phyloP scores from a whole-genome alignment of 2,113 vertebrate species.

The Melanotaenia duboulayi region DNA sequence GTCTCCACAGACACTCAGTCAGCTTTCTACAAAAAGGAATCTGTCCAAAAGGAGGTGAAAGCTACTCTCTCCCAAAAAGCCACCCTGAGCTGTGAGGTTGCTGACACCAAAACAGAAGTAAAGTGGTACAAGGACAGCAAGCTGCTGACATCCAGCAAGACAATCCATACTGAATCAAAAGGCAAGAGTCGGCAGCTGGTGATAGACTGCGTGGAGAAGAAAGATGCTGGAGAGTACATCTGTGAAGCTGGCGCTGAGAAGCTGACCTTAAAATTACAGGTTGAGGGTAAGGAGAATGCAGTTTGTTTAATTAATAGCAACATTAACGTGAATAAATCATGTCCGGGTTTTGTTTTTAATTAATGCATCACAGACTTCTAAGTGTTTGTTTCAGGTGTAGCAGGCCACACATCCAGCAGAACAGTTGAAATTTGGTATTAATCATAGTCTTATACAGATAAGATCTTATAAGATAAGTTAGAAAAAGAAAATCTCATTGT shows the following conservation, averaged over 20 bases:
- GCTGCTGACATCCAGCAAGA: slow-evolving; percentile 73
- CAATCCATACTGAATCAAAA: slow-evolving; percentile 69
- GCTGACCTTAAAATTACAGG: slow-evolving; percentile 77
- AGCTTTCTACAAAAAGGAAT: slow-evolving; percentile 32
- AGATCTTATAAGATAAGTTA: too few relatives aligned
- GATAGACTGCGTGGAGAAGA: slow-evolving; percentile 82
- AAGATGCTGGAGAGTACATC: slow-evolving; percentile 84
- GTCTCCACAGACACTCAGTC: slow-evolving; percentile 10
- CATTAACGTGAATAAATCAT: too few relatives aligned
- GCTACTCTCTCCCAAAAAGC: slow-evolving; percentile 72
- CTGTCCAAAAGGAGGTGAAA: slow-evolving; percentile 82
- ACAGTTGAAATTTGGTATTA: too few relatives aligned
- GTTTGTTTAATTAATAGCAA: background rate
- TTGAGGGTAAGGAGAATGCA: slow-evolving; percentile 78
- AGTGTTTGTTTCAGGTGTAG: too few relatives aligned
- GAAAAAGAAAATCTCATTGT: too few relatives aligned
- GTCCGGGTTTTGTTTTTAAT: too few relatives aligned
- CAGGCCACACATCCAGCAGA: too few relatives aligned
- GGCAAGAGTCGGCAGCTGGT: slow-evolving; percentile 77
- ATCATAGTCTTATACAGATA: too few relatives aligned
- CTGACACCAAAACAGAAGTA: slow-evolving; percentile 78
- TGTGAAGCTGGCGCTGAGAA: slow-evolving; percentile 83
- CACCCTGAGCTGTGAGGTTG: slow-evolving; percentile 81
- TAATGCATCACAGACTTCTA: too few relatives aligned
- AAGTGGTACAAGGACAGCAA: slow-evolving; percentile 87